Percentiles rank a stretch among this genome's conserved stretches.
phyloP scores from a whole-genome alignment of 2,797 vertebrate species.

The Chloroceryle amazona region DNA sequence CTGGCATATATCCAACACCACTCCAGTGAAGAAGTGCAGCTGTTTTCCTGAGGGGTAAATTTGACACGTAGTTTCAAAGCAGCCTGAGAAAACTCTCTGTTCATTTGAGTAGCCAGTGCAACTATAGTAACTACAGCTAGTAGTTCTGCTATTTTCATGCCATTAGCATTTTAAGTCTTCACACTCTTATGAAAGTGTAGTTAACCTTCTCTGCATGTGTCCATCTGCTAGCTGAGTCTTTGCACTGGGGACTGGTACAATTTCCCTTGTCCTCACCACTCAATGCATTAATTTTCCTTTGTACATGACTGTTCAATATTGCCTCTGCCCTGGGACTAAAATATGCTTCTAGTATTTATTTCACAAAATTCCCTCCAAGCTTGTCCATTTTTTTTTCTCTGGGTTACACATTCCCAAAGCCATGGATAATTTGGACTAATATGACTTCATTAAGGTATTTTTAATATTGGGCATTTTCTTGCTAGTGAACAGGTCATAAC shows the following conservation, averaged over 20 bases:
- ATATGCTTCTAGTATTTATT: neutral
- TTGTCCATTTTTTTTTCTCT: neutral
- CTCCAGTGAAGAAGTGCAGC: neutral
- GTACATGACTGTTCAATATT: rapidly evolving
- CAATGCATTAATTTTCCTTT: neutral
- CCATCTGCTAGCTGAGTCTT: neutral
- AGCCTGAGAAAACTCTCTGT: neutral
- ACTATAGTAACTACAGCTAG: neutral
- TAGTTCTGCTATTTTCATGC: neutral
- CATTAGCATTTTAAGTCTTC: neutral
- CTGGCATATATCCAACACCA: neutral
- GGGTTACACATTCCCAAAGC: neutral
- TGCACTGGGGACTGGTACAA: neutral
- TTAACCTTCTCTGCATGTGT: neutral
- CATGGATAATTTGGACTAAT: neutral
- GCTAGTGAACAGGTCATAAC: neutral
- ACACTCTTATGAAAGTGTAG: neutral
- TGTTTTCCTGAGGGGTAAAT: neutral
- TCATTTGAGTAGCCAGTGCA: neutral
- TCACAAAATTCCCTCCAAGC: neutral
- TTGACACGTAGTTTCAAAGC: neutral
- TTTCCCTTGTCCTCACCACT: neutral
- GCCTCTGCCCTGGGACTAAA: neutral
- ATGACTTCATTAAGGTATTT: neutral
- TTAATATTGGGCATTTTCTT: neutral